A percentile compares a stretch with the other conserved stretches of the same genome.
These are phyloP conservation scores for Otus scops DNA, from an alignment of 2,797 vertebrate genomes.

Conservation along the genomic window DNA sequence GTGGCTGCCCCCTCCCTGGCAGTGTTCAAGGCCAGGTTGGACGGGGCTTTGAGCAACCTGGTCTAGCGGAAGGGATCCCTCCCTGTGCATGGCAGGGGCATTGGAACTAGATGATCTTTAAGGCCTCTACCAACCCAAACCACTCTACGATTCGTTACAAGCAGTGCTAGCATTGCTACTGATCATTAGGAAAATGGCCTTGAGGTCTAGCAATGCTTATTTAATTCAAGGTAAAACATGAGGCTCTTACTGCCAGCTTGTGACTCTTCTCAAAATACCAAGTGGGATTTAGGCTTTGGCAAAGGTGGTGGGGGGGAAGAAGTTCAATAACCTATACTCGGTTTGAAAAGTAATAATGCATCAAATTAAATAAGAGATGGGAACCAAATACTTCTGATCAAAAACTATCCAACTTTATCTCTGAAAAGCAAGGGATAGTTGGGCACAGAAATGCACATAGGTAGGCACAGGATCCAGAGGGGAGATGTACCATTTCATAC, in stretches of 20 bases:
- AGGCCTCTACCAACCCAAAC: too few species aligned
- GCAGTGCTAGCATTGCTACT: fast-evolving
- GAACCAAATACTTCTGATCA: background rate
- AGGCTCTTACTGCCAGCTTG: background rate
- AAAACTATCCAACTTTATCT: background rate
- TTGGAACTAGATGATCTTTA: too few species aligned
- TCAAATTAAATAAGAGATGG: background rate
- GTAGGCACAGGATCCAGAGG: fast-evolving
- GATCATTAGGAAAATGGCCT: fast-evolving
- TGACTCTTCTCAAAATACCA: background rate
- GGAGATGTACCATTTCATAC: too few species aligned
- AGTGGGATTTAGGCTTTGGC: background rate
- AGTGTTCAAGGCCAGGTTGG: too few species aligned
- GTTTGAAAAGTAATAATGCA: background rate
- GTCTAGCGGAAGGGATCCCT: too few species aligned
- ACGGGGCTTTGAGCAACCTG: too few species aligned
- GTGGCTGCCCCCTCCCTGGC: too few species aligned
- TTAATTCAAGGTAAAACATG: background rate
- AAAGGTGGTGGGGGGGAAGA: too few species aligned
- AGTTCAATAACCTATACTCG: background rate
- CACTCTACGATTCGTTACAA: too few species aligned
- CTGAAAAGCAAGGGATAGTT: background rate
- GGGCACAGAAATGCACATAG: fast-evolving
- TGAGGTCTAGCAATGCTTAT: fast-evolving
- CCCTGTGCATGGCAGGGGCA: too few species aligned